phyloP scores from a whole-genome alignment of 2,797 vertebrate genomes.

The Coccyzus lansbergi region DNA sequence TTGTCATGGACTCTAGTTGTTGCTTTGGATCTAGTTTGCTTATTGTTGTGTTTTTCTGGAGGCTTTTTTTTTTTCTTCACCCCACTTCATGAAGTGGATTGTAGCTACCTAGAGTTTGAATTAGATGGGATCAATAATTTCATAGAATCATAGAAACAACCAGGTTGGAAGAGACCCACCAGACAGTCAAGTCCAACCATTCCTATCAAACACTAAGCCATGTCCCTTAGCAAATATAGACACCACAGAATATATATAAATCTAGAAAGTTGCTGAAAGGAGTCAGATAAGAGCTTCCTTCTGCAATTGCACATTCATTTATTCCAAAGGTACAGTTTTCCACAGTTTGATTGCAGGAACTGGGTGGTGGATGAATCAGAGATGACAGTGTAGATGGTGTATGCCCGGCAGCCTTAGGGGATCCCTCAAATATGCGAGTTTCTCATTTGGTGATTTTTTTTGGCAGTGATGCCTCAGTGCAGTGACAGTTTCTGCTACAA shows the following conservation, averaged over 20 bases:
- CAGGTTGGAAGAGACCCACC: too few species aligned
- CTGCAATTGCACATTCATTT: slow-evolving; percentile 27
- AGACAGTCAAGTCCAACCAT: too few species aligned
- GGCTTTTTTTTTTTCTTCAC: background rate
- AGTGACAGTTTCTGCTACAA: slow-evolving; percentile 45
- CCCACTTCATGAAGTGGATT: background rate
- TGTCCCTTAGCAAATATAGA: too few species aligned
- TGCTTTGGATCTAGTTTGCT: background rate
- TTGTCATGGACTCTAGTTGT: too few species aligned
- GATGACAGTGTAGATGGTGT: slow-evolving; percentile 43
- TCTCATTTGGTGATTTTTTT: slow-evolving; percentile 56
- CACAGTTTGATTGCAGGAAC: background rate
- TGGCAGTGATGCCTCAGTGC: slow-evolving; percentile 35
- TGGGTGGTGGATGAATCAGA: slow-evolving; percentile 37
- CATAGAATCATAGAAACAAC: too few species aligned
- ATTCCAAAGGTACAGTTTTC: slow-evolving; percentile 4
- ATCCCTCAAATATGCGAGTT: slow-evolving; percentile 32
- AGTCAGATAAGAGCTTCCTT: background rate
- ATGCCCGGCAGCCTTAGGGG: background rate
- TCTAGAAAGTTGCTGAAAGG: background rate
- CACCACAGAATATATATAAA: background rate
- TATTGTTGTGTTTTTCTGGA: background rate
- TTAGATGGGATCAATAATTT: background rate
- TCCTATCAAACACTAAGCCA: too few species aligned
- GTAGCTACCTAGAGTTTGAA: background rate